A percentile compares a stretch with the other conserved stretches of the same genome.
Evolutionary conservation across 2,888 invertebrate species (phyloP).

Genomic region (Parasteatoda lunata): DNA sequence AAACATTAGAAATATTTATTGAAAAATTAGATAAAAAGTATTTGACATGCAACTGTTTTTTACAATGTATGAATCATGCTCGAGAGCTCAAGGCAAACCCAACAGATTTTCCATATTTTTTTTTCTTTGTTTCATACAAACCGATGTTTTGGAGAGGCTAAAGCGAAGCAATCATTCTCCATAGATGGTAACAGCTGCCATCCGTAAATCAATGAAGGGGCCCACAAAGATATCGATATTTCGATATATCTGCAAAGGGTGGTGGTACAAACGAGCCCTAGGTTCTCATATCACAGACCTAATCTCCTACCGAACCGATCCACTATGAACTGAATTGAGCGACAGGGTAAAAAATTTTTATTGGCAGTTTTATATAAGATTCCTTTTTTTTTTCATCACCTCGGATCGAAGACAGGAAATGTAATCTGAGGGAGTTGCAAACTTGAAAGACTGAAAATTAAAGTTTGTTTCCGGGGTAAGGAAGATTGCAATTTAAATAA

Average conservation of each 20-base stretch:
- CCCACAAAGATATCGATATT: constrained; percentile 5
- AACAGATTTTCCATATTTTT: background rate
- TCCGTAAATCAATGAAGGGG: background rate
- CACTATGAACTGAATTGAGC: background rate
- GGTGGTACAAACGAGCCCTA: background rate
- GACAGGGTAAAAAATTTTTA: background rate
- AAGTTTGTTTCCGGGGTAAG: too few relatives aligned
- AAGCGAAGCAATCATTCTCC: constrained; percentile 36
- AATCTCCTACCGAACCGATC: background rate
- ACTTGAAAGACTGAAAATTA: too few relatives aligned
- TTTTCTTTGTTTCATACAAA: background rate
- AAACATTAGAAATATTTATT: too few relatives aligned
- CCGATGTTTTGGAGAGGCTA: background rate
- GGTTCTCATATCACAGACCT: background rate
- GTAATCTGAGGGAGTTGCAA: background rate
- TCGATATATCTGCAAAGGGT: background rate
- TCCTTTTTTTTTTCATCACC: background rate
- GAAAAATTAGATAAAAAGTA: too few relatives aligned
- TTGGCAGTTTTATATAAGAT: background rate
- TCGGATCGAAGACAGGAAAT: background rate
- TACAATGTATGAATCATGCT: too few relatives aligned
- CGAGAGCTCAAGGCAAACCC: too few relatives aligned
- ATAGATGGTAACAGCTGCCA: constrained; percentile 27
- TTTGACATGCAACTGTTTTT: too few relatives aligned
- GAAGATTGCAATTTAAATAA: too few relatives aligned